Evolutionary conservation across 2,888 invertebrate genomes (phyloP), one percentile per base, ranked within the genome.

Genomic region (Lasioglossum vierecki): DNA sequence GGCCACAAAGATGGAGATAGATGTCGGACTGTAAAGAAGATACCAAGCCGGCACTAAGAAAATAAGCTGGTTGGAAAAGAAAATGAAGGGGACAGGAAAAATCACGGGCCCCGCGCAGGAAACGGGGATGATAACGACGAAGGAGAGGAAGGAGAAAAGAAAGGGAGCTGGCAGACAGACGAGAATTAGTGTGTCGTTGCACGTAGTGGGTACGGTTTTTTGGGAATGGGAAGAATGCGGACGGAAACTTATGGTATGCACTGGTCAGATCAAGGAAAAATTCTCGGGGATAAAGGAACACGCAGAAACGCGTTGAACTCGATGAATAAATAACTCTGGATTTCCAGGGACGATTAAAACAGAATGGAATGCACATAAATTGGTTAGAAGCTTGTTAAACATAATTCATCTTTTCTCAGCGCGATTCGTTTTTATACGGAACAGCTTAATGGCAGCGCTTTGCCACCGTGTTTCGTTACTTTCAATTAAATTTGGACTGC

Each of bases 81-180:
- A 82, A 84, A 80, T 77, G 85, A 78, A 72, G 77, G 76, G 76
- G 79, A 22, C 89, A 6, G 93, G 79, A 73, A 82, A 82, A 79
- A 84, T 75, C 84, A 70, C 72, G 78, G 63, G 39, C 46, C 57
- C n/a, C 44, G 15, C 15, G 15, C 39, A 22, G 15, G 74, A 60
- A 39, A n/a, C 30, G 74, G 49, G 60, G 75, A 53, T 46, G 57
- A 60, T 76, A 53, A n/a, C 44, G 49, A 35, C 66, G 66, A 66
- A 35, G 3, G 66, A 35, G 35, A 15, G 66, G 6, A 30, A 44
- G 26, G 41, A 35, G 39, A 22, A 22, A 35, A 35, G 26, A 30
- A 66, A 66, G 15, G 18, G 66, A 18, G n/a, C 35, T 9, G 30
- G 41, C 26, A n/a, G 66, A 63, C 41, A 26, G 76, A 63, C 68